Evolutionary conservation across 1,140 invertebrate genomes (phyloP), one percentile per base, ranked within the genome.

Genomic region (Bombus ignitus): DNA sequence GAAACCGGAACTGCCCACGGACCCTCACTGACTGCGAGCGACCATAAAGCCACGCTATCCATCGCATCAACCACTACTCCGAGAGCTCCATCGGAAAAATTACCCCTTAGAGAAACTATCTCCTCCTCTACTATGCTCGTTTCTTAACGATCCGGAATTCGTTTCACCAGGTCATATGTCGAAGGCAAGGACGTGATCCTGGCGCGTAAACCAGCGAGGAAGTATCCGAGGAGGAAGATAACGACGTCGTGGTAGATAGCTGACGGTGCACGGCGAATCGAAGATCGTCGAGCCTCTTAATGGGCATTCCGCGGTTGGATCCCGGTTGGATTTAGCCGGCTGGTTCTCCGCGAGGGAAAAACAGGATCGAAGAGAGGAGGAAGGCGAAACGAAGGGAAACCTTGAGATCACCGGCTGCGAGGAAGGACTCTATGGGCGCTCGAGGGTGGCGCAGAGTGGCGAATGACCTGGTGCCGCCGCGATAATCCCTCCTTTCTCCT

Each of bases 241-340:
- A 80, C 83, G 62, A 78, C 73, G 44, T 42, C 73, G 47, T 53
- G 59, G 32, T n/a, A 44, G 83, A 74, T 81, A 86, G 44, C 25
- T 65, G 53, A 22, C 35, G 74, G 81, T 59, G 53, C 35, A 65
- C 66, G 37, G 37, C 57, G 57, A 74, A 75, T 65, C 79, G 83
- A 83, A 39, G 74, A 78, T 71, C 66, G 72, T 35, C 35, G 65
- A n/a, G 80, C 65, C 73, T 80, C 70, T 89, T 89, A 87, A 89
- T 89, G 85, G 84, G 86, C 79, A 85, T 83, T 81, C 76, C 84
- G 72, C 47, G 74, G 74, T 75, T 57, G 47, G 70, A 83, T 89
- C 84, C 76, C 57, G 76, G 87, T 79, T 89, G 84, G 59, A 89
- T 86, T 87, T 88, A 86, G 80, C 74, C 42, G 83, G 65, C 39